phyloP scores from a whole-genome alignment of 2,888 invertebrate genomes.

The Caenorhabditis japonica region DNA sequence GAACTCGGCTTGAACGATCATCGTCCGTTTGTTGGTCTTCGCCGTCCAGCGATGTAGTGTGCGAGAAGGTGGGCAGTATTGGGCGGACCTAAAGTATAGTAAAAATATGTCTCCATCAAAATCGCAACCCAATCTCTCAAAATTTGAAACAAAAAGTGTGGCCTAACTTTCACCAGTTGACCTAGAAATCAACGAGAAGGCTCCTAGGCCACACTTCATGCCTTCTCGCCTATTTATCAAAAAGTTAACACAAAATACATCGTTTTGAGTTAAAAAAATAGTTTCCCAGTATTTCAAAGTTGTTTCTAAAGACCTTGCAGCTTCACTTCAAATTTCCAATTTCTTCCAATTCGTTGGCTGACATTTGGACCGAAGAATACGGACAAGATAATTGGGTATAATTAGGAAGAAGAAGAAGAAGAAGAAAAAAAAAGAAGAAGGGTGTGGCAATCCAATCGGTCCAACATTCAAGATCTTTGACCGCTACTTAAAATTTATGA shows the following conservation, averaged over 20 bases:
- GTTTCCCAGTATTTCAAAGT: no score
- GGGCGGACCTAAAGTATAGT: slow-evolving; percentile 52
- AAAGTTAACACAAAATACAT: no score
- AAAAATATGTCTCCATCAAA: neutral
- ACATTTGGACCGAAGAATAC: neutral
- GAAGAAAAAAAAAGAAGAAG: no score
- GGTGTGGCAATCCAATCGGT: no score
- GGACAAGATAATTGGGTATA: slow-evolving; percentile 38
- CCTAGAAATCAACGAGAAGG: no score
- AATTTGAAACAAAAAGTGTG: no score
- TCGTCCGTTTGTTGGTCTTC: slow-evolving; percentile 21
- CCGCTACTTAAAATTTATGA: no score
- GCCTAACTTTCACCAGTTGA: no score
- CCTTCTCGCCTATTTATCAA: no score
- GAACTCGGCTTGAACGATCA: slow-evolving; percentile 60
- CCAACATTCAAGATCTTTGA: neutral
- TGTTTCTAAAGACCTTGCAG: no score
- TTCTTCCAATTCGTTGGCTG: neutral
- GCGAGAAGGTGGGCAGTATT: slow-evolving; percentile 34
- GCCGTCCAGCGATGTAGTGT: slow-evolving; percentile 14
- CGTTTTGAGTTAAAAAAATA: no score
- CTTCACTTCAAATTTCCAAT: neutral
- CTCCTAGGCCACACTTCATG: no score
- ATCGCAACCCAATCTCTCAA: neutral
- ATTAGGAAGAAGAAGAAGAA: slow-evolving; percentile 28